Evolutionary conservation across 2,797 vertebrate species (phyloP), one percentile per base, ranked within the genome.

Genomic region (Coracias cyanogaster): DNA sequence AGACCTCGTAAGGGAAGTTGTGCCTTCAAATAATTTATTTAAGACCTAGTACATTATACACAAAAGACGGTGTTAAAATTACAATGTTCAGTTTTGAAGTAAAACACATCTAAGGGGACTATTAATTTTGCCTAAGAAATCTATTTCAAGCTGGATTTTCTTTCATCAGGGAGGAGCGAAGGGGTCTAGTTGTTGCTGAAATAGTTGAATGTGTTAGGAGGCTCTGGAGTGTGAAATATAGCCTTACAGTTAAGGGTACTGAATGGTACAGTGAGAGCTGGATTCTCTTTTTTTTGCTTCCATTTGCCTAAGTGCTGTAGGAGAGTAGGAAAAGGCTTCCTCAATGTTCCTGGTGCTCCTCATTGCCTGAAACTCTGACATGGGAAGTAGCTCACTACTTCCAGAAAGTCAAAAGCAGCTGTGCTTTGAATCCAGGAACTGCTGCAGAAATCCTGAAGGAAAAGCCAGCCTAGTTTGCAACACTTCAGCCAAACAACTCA

Each of bases 91-190:
- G 45, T 61, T 77, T 67, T 58, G 82, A 94, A 91, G 57, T 74
- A 86, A 72, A 51, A 28, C 26, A 43, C 51, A 74, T 67, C 65
- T 78, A 80, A 77, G 5, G 45, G 22, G 64, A 85, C 6, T 29
- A 55, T 60, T 85, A 62, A 60, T 60, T 76, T 89, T 92, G 39
- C 51, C 55, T 82, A 60, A 73, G 76, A 82, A 87, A 69, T 70
- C 45, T 73, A 29, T 85, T 92, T 91, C 9, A 70, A 84, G 35
- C 64, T 88, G 61, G n/a, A 33, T 86, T 91, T 85, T 66, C 55
- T 92, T 92, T 82, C 94, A 80, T 48, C 20, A 28, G 91, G 67
- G 84, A 85, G n/a, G 39, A 87, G 39, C 82, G 45, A 87, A 79
- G 55, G 17, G 21, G 20, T 60, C 80, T 76, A 52, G 31, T 7